Evolutionary conservation across 1,140 invertebrate genomes (phyloP).

Genomic region (Atta colombica): DNA sequence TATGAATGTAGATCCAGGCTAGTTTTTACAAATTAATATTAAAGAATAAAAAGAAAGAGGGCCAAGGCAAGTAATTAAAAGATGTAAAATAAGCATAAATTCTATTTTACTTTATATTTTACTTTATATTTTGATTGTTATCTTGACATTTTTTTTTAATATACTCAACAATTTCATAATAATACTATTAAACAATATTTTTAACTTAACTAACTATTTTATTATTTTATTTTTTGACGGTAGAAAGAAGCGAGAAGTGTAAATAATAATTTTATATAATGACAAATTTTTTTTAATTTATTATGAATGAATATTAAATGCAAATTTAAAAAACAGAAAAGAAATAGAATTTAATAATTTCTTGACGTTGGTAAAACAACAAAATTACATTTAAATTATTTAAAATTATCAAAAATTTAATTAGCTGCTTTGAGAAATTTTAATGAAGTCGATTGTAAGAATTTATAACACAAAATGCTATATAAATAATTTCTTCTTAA

Average conservation of each 20-base stretch:
- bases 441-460: not conserved
- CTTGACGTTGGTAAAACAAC: not conserved
- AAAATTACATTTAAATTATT: no score
- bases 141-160: no score
- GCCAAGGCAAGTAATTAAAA: no score
- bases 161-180: no score
- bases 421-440: no score
- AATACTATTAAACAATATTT: not conserved
- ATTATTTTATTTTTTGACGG: not conserved
- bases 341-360: not conserved
- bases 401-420: no score
- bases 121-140: no score
- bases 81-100: no score
- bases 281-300: not conserved
- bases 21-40: no score
- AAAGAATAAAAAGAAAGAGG: no score
- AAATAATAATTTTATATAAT: not conserved
- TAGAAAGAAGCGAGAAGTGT: not conserved
- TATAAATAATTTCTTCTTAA: not conserved
- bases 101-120: no score
- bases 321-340: not conserved
- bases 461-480: no score
- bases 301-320: not conserved
- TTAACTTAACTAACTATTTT: not conserved
- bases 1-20: not conserved